A percentile compares a stretch with the other conserved stretches of the same genome.
phyloP scores from a whole-genome alignment of 2,888 invertebrate species.

The Acleris literana region DNA sequence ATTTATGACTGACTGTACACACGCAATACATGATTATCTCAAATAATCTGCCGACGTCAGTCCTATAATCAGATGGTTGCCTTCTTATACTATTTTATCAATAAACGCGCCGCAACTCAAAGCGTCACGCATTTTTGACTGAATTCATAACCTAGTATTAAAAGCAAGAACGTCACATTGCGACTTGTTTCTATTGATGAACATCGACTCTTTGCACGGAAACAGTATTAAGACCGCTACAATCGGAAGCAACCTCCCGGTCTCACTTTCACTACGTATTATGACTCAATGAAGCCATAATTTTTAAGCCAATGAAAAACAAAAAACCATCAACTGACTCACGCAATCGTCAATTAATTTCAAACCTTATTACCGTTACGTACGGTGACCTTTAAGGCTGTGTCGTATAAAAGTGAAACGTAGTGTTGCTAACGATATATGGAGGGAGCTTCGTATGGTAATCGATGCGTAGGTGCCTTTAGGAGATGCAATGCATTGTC shows the following conservation, averaged over 20 bases:
- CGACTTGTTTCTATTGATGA: background rate
- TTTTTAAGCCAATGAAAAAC: conserved; percentile 26
- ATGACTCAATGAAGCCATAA: conserved; percentile 27
- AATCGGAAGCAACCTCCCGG: conserved; percentile 30
- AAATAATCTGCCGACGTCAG: too few relatives aligned
- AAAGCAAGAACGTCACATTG: background rate
- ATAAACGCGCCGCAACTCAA: too few relatives aligned
- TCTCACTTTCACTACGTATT: conserved; percentile 26
- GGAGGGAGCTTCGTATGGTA: conserved; percentile 60
- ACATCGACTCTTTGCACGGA: background rate
- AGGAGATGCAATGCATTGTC: conserved; percentile 40
- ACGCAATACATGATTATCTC: too few relatives aligned
- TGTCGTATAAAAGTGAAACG: conserved; percentile 67
- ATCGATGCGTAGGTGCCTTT: conserved; percentile 57
- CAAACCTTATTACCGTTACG: conserved; percentile 23
- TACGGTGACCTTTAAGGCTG: conserved; percentile 12
- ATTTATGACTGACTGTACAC: too few relatives aligned
- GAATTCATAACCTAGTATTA: too few relatives aligned
- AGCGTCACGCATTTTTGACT: too few relatives aligned
- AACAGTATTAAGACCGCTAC: background rate
- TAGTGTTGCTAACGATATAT: conserved; percentile 44
- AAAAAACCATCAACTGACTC: conserved; percentile 26
- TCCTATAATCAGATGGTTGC: too few relatives aligned
- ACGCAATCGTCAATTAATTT: conserved; percentile 9
- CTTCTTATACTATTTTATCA: too few relatives aligned